A percentile compares a stretch with the other conserved stretches of the same genome.
Evolutionary conservation across 2,113 vertebrate species (phyloP).

Genomic region (Campylomormyrus tamandua): DNA sequence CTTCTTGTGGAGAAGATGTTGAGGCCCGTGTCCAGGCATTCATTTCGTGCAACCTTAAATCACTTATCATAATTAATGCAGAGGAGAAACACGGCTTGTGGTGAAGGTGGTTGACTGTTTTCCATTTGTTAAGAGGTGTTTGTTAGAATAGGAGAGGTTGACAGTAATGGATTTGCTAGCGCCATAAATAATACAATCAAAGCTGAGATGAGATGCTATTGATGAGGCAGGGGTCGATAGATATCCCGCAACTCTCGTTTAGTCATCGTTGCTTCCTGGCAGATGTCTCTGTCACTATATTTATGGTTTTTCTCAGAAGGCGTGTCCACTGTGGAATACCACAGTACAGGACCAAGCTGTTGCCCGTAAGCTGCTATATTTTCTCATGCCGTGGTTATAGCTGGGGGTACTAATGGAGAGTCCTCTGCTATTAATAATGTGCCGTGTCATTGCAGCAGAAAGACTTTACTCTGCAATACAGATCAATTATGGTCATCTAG

Average conservation of each 20-base stretch:
- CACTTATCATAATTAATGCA: not conserved
- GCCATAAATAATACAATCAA: not conserved
- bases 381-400: not conserved
- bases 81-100: not conserved
- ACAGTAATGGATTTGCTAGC: not conserved
- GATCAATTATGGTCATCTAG: not conserved
- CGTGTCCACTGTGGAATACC: not conserved
- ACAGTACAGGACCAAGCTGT: not conserved
- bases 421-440: not conserved
- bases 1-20: not conserved
- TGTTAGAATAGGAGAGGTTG: not conserved
- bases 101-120: not conserved
- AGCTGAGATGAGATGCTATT: not conserved
- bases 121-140: not conserved
- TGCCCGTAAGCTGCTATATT: not conserved
- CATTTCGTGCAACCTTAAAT: not conserved
- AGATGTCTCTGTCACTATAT: not conserved
- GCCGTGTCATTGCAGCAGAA: not conserved
- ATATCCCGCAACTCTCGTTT: not conserved
- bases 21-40: not conserved
- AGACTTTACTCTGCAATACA: not conserved
- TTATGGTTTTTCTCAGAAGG: not conserved
- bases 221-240: not conserved
- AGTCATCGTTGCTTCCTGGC: not conserved
- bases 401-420: constrained; percentile 1